These are phyloP conservation scores for Orthosia gothica DNA, from an alignment of 2,888 invertebrate species.

Conservation along the genomic window DNA sequence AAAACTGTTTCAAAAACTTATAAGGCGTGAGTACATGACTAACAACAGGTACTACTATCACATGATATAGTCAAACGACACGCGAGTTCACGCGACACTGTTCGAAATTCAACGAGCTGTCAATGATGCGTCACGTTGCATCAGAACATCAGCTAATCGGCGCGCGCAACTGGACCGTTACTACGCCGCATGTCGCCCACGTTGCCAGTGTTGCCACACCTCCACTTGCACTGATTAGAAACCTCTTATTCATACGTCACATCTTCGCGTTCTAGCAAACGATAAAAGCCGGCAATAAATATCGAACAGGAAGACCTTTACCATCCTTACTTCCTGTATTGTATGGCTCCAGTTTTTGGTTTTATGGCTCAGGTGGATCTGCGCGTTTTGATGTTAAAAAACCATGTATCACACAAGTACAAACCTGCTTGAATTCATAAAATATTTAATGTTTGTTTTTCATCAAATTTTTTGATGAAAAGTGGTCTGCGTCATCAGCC, in stretches of 20 bases:
- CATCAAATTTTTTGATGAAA: too few relatives aligned
- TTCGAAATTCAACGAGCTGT: conserved; percentile 36
- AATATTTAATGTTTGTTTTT: too few relatives aligned
- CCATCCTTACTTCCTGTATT: conserved; percentile 1
- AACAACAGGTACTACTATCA: conserved; percentile 2
- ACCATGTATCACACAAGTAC: too few relatives aligned
- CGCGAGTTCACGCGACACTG: background rate
- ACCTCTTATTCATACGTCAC: conserved; percentile 25
- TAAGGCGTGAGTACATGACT: conserved; percentile 12
- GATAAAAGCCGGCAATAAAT: background rate
- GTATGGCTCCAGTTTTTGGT: background rate
- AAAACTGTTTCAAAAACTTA: conserved; percentile 7
- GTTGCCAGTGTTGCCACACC: conserved; percentile 39
- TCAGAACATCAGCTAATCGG: conserved; percentile 60
- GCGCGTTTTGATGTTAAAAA: background rate
- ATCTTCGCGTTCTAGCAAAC: background rate
- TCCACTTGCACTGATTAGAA: conserved; percentile 50
- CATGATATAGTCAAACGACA: background rate
- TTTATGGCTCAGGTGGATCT: background rate
- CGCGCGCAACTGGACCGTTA: conserved; percentile 55
- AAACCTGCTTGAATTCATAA: too few relatives aligned
- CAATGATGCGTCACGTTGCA: conserved; percentile 49
- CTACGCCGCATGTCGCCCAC: conserved; percentile 7
- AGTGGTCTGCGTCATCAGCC: too few relatives aligned
- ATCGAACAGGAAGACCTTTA: background rate